Conservation (phyloP, 2,888 invertebrate species). For the Ophion ellenae region DNA sequence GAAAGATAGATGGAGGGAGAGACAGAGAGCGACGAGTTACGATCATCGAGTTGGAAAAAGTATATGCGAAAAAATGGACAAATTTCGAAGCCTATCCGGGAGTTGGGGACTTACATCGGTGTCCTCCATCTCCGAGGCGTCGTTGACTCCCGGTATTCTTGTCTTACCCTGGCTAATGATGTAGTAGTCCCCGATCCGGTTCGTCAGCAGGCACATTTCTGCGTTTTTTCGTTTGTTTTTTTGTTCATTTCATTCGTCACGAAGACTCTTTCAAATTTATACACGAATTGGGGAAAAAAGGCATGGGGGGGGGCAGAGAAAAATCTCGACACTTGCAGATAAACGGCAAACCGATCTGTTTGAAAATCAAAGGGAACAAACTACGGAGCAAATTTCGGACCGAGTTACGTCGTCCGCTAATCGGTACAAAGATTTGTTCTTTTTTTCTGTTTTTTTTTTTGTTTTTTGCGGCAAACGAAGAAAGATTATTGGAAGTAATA, state of each 20-base stretch:
- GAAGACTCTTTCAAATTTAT: conserved; percentile 27
- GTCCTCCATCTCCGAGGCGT: conserved; percentile 93
- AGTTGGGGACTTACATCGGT: conserved; percentile 91
- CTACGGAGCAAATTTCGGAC: conserved; percentile 7
- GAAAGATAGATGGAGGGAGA: not conserved
- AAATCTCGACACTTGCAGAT: conserved; percentile 24
- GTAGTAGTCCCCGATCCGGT: conserved; percentile 94
- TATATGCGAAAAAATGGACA: conserved; percentile 62
- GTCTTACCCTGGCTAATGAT: conserved; percentile 97
- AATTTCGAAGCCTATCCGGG: conserved; percentile 58
- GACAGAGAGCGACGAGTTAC: not conserved
- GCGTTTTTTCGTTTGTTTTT: conserved; percentile 80
- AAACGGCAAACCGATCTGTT: conserved; percentile 31
- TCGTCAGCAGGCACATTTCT: conserved; percentile 93
- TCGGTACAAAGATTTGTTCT: conserved; percentile 31
- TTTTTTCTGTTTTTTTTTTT: conserved; percentile 12
- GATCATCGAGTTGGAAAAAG: conserved; percentile 59
- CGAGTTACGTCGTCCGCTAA: conserved; percentile 34
- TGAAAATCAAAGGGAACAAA: conserved; percentile 21
- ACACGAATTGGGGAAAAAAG: conserved; percentile 16
- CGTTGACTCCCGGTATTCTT: conserved; percentile 97
- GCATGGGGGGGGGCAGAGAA: not conserved
- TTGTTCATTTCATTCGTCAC: conserved; percentile 36
- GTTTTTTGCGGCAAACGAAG: conserved; percentile 37
- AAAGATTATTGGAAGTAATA: conserved; percentile 52